Evolutionary conservation across 1,140 invertebrate genomes (phyloP), one percentile per base, ranked within the genome.

Genomic region (Bombyx mori): DNA sequence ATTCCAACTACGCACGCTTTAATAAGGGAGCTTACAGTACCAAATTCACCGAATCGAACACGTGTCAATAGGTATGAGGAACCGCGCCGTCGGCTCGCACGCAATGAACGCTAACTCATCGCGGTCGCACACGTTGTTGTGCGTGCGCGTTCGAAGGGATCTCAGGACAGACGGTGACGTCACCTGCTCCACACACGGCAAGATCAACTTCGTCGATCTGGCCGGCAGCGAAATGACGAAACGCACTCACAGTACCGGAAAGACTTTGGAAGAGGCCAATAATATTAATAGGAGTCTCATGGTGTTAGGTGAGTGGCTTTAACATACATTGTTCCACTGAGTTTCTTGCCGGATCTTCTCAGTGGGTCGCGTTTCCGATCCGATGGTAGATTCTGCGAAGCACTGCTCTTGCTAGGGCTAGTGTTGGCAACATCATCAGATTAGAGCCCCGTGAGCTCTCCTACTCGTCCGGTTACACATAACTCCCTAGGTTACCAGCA

Each of bases 101-200:
- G 95, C 96, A 62, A 99, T 99, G 97, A 99, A 99, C 81, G 94
- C 97, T 54, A 92, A 97, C 79, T 98, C 97, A 1, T 98, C 96
- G 54, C 91, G 98, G 63, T 98, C 97, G 68, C 98, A 99, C 88
- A 97, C 97, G 1, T 93, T 99, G 56, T 91, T 99, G 44, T 97
- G 96, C 1, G 93, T 98, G 44, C 92, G 94, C 68, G 94, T 94
- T 66, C 93, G 93, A 5, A 94, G 94, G 1, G 95, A 96, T 75
- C 91, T 94, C 72, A 92, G 94, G 71, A 93, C 93, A 54, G 94
- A 95, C 69, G 93, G 94, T 58, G 93, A 94, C 43, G 93, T 95
- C n/a, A 95, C 94, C 63, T 92, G 96, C 60, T 93, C 94, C 18
- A 93, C 93, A 67, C 94, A 95, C 71, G 96, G 96, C n/a, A 96